Evolutionary conservation across 2,888 invertebrate species (phyloP).

Genomic region (Asteroscopus sphinx): DNA sequence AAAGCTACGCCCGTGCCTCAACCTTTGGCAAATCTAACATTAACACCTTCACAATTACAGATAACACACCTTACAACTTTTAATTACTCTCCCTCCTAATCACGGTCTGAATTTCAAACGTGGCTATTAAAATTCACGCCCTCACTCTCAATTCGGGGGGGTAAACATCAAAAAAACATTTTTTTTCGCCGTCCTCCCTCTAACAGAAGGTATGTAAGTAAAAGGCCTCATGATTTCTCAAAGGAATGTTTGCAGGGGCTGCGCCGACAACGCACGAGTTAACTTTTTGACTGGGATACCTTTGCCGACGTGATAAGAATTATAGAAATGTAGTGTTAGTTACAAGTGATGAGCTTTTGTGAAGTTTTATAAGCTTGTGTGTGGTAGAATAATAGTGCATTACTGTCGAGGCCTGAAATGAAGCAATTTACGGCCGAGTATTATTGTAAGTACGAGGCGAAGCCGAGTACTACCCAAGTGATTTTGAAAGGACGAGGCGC

Average conservation of each 20-base stretch:
- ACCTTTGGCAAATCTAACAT: no score
- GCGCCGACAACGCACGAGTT: slow-evolving; percentile 81
- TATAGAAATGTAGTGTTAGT: slow-evolving; percentile 57
- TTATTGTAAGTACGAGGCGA: no score
- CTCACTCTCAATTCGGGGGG: slow-evolving; percentile 48
- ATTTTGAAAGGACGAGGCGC: no score
- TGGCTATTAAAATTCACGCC: slow-evolving; percentile 57
- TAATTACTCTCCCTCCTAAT: slow-evolving; percentile 47
- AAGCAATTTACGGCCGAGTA: no score
- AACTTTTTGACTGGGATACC: slow-evolving; percentile 88
- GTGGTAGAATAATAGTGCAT: no score
- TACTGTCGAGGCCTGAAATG: no score
- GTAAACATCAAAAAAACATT: slow-evolving; percentile 53
- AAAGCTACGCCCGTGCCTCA: no score
- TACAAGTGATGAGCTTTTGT: slow-evolving; percentile 21
- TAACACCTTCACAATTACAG: background rate
- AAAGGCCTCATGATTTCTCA: slow-evolving; percentile 85
- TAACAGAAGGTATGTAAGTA: slow-evolving; percentile 71
- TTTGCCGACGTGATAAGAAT: slow-evolving; percentile 84
- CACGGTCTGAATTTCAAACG: slow-evolving; percentile 22
- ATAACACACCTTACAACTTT: slow-evolving; percentile 8
- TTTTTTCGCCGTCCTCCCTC: slow-evolving; percentile 26
- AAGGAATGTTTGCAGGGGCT: slow-evolving; percentile 82
- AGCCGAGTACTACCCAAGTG: no score
- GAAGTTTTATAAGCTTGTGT: background rate